A percentile compares a stretch with the other conserved stretches of the same genome.
phyloP scores from a whole-genome alignment of 92 coral and sea anemone species.

The Parazoanthus swiftii region DNA sequence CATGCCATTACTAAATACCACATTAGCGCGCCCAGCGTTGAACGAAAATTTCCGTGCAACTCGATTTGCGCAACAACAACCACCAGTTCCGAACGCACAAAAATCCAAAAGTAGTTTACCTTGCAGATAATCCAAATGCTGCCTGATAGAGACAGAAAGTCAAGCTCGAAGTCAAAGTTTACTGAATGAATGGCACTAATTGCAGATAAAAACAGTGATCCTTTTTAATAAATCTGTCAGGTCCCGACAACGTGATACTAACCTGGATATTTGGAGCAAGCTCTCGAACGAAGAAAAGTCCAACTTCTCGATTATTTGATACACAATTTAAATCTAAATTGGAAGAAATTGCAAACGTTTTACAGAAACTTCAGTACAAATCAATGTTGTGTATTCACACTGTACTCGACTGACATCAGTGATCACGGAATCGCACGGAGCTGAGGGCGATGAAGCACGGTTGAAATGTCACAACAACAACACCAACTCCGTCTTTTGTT shows the following conservation, averaged over 20 bases:
- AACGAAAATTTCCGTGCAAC: not conserved
- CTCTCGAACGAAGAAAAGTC: not conserved
- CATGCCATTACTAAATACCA: conserved; percentile 38
- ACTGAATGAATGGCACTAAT: not conserved
- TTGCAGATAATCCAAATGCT: not conserved
- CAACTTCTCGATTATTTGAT: not conserved
- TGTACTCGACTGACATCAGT: not conserved
- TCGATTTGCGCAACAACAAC: not conserved
- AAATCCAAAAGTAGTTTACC: not conserved
- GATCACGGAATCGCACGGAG: not conserved
- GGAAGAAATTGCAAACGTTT: not conserved
- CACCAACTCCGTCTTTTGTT: not conserved
- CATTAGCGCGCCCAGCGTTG: not conserved
- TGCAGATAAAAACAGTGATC: not conserved
- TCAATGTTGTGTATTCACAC: not conserved
- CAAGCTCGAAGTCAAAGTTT: not conserved
- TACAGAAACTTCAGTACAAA: not conserved
- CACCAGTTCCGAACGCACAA: not conserved
- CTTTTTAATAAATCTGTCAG: not conserved
- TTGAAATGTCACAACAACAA: not conserved
- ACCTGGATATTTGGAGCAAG: too few species aligned
- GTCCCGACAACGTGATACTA: not conserved
- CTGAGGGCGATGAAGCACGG: not conserved
- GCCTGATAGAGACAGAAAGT: not conserved
- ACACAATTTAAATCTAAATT: not conserved